Conservation (phyloP, 2,888 invertebrate genomes). For the Ashinkailepas kermadecensis region DNA sequence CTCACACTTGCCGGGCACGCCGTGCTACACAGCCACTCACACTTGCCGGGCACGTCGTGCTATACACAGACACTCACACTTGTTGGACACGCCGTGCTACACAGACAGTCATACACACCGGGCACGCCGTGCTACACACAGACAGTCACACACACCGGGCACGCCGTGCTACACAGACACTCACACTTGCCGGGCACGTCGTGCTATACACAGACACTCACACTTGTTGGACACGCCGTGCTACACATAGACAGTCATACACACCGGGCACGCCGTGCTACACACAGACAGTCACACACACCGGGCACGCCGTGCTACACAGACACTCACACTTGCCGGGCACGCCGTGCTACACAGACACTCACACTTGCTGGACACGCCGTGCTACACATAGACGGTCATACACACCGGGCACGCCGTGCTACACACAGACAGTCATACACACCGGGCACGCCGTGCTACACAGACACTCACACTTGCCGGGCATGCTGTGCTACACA, state of each 20-base stretch:
- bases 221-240: no score
- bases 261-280: no score
- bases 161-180: no score
- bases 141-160: background rate
- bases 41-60: no score
- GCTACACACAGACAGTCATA: no score
- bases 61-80: no score
- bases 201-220: no score
- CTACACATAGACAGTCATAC: conserved; percentile 24
- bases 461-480: background rate
- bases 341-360: conserved; percentile 5
- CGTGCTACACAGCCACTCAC: no score
- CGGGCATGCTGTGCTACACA: no score
- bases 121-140: background rate
- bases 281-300: conserved; percentile 62
- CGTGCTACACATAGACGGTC: no score
- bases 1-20: background rate
- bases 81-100: conserved; percentile 42
- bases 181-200: conserved; percentile 57
- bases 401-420: conserved; percentile 36
- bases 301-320: conserved; percentile 36
- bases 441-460: background rate
- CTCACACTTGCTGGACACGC: background rate
- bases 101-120: no score
- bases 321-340: no score